Percentiles rank a stretch among this genome's conserved stretches.
phyloP scores from a whole-genome alignment of 2,113 vertebrate species.

The Psophia crepitans region DNA sequence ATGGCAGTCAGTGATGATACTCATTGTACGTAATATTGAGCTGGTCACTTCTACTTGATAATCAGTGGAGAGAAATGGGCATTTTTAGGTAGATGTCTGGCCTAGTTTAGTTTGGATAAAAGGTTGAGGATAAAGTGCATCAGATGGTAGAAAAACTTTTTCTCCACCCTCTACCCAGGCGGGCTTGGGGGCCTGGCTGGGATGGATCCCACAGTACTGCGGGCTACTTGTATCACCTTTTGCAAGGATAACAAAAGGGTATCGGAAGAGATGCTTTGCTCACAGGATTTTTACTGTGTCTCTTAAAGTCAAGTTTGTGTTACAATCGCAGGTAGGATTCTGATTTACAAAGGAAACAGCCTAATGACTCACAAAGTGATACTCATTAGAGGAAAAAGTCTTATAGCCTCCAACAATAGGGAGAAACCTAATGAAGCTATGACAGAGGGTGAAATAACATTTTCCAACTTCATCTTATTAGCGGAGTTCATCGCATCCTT shows the following conservation, averaged over 20 bases:
- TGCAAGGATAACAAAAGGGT: background rate
- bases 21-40: background rate
- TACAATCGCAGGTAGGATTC: background rate
- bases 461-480: background rate
- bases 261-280: background rate
- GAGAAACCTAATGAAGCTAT: slow-evolving; percentile 31
- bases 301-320: background rate
- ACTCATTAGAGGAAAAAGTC: background rate
- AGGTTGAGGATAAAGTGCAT: background rate
- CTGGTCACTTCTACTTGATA: background rate
- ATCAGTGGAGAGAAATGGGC: background rate
- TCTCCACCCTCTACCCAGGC: background rate
- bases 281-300: background rate
- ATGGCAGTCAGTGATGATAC: background rate
- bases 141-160: background rate
- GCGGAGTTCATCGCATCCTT: background rate
- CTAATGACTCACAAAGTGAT: slow-evolving; percentile 19
- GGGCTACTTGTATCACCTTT: background rate
- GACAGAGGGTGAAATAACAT: slow-evolving; percentile 4
- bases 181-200: background rate
- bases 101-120: background rate
- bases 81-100: background rate
- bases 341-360: background rate
- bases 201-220: background rate
- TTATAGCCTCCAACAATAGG: background rate